Base-by-base conservation (phyloP, 2,113 vertebrate species). In the Odontophorus gujanensis region DNA sequence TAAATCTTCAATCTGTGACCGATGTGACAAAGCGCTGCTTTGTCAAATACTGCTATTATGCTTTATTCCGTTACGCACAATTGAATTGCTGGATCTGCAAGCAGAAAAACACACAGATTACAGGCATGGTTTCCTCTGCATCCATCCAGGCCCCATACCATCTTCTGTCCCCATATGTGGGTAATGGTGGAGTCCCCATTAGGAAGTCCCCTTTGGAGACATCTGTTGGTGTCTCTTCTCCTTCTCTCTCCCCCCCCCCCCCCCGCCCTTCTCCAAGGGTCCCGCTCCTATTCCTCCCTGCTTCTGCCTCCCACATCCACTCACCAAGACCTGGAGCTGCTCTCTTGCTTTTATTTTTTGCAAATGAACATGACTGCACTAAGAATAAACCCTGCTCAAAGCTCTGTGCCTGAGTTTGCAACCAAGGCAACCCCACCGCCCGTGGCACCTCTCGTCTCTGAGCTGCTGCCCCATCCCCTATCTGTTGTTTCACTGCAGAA, bases 21-120 rank as follows among this genome's bases (percentile, higher is more conserved):
- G 40, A 65, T 8, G 77, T 88, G 83, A 92, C 90, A 95, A 95
- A 90, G 34, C 34, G 42, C 90, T 90, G 68, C 50, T 85, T 63
- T 86, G 92, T 92, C 51, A 92, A 93, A 94, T 51, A 71, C 72
- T 67, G n/a, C 57, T 32, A 67, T 92, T 85, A 74, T 63, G 76
- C 65, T 65, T 92, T 57, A 74, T 94, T 93, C 93, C 85, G 68
- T 51, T 77, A 93, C 85, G 7, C 82, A 83, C 88, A 85, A 95
- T 83, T 87, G 81, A 90, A 59, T 16, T 0, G 1, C 72, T 5
- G 12, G 61, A 9, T 73, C 45, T 42, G 79, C 32, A 9, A 80
- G 77, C 47, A 2, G 82, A 38, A 71, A 55, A 30, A 28, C 58
- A 25, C 1, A 1, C 3, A 20, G 36, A 63, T 93, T 21, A n/a